These are phyloP conservation scores for Eudemis profundana DNA, from an alignment of 2,888 invertebrate genomes.

Conservation along the genomic window DNA sequence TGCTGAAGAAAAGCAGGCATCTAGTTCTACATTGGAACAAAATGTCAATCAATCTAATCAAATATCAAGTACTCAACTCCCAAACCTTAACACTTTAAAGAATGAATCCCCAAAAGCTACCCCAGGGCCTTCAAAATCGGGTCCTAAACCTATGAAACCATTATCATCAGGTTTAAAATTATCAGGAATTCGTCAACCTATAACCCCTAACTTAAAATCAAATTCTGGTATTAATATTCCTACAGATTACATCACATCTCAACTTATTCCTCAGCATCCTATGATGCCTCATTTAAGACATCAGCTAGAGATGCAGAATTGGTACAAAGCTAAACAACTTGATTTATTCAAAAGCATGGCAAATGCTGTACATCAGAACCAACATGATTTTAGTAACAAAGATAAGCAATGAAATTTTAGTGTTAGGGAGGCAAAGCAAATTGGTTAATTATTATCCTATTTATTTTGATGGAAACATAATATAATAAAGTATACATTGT, in stretches of 20 bases:
- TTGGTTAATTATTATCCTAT: conserved; percentile 31
- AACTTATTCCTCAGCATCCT: conserved; percentile 55
- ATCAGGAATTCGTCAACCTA: conserved; percentile 67
- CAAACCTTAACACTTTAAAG: conserved; percentile 64
- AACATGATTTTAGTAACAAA: conserved; percentile 74
- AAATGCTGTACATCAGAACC: conserved; percentile 70
- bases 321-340: conserved; percentile 74
- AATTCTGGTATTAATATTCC: conserved; percentile 62
- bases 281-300: conserved; percentile 61
- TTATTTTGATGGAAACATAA: conserved; percentile 41
- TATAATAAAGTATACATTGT: not conserved
- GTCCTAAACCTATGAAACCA: conserved; percentile 67
- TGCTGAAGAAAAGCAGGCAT: conserved; percentile 79
- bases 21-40: conserved; percentile 60
- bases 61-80: conserved; percentile 73
- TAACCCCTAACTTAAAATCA: conserved; percentile 63
- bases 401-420: conserved; percentile 63
- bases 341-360: conserved; percentile 77
- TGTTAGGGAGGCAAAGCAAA: conserved; percentile 20
- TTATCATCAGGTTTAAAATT: conserved; percentile 65
- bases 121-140: conserved; percentile 71
- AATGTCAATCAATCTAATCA: conserved; percentile 75
- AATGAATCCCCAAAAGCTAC: conserved; percentile 65
- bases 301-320: conserved; percentile 75
- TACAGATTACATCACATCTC: conserved; percentile 67